A percentile compares a stretch with the other conserved stretches of the same genome.
Conservation (phyloP, 2,888 invertebrate genomes). For the Chromoteleia sp. region DNA sequence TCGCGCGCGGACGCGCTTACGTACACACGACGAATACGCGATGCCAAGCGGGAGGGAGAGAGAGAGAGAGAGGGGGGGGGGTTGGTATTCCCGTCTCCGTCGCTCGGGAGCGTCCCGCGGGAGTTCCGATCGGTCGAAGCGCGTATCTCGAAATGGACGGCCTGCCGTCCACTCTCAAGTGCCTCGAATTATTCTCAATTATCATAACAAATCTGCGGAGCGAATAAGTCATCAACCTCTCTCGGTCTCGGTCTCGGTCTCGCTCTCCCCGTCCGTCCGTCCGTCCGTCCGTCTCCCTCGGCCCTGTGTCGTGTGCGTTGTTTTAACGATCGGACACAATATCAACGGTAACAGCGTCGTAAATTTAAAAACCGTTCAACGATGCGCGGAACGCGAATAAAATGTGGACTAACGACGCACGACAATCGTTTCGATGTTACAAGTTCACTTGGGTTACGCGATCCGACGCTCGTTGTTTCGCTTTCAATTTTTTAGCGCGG, state of each 20-base stretch:
- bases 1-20: no score
- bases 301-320: conserved; percentile 42
- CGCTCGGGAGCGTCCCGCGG: conserved; percentile 39
- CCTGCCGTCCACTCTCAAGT: conserved; percentile 46
- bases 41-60: no score
- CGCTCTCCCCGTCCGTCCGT: background rate
- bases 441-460: conserved; percentile 63
- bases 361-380: conserved; percentile 60
- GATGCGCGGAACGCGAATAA: conserved; percentile 65
- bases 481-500: conserved; percentile 64
- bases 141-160: conserved; percentile 36
- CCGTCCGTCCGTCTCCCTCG: background rate
- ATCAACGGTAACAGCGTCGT: conserved; percentile 61
- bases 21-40: background rate
- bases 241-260: conserved; percentile 19
- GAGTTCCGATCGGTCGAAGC: conserved; percentile 45
- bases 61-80: no score
- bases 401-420: conserved; percentile 62
- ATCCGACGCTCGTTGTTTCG: conserved; percentile 52
- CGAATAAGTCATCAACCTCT: conserved; percentile 65
- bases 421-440: conserved; percentile 63
- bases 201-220: conserved; percentile 57
- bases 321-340: conserved; percentile 61
- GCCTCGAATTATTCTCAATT: conserved; percentile 63
- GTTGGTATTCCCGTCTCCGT: background rate